phyloP scores from a whole-genome alignment of 2,113 vertebrate species.

The Mesocricetus auratus region DNA sequence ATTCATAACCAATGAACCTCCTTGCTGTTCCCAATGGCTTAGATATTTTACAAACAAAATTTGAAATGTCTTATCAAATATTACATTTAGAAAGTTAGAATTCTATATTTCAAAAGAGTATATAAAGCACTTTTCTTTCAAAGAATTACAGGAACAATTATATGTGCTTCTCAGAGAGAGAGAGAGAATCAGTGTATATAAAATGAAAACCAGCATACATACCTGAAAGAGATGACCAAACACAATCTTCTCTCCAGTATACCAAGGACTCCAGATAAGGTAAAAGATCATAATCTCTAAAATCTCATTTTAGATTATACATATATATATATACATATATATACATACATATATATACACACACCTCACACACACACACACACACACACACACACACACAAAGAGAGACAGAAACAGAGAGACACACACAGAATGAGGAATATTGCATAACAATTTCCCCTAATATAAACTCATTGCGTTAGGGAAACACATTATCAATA shows the following conservation, averaged over 20 bases:
- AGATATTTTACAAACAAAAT: not conserved
- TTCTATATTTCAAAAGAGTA: not conserved
- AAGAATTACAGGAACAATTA: not conserved
- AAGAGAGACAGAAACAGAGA: too few species aligned
- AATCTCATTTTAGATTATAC: not conserved
- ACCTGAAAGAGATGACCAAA: not conserved
- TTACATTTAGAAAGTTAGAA: not conserved
- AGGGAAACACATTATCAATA: not conserved
- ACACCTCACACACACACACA: too few species aligned
- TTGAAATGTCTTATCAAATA: not conserved
- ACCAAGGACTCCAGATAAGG: not conserved
- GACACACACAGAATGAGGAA: not conserved
- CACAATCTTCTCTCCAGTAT: not conserved
- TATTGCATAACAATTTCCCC: not conserved
- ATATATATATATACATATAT: too few species aligned
- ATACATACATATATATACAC: too few species aligned
- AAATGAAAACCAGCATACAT: not conserved
- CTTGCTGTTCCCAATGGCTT: not conserved
- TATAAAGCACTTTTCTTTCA: not conserved
- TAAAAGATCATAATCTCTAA: not conserved
- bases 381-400: too few species aligned
- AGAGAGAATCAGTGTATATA: not conserved
- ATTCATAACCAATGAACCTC: not conserved
- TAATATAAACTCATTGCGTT: not conserved
- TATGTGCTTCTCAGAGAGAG: not conserved